These are phyloP conservation scores for Grapholita molesta DNA, from an alignment of 1,140 invertebrate genomes.

Conservation along the genomic window DNA sequence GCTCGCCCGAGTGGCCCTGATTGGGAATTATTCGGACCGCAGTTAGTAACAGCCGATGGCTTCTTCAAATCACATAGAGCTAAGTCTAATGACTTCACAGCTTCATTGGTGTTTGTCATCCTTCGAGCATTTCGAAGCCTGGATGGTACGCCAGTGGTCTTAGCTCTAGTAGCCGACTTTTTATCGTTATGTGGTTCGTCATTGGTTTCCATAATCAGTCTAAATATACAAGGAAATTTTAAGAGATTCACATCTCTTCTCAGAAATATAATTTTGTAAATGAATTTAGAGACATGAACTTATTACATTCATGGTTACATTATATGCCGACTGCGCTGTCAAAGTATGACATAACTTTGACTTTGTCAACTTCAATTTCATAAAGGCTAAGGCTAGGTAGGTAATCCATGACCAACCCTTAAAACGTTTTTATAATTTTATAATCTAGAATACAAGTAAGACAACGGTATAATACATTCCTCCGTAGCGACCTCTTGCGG, in stretches of 20 bases:
- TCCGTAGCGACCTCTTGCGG: background rate
- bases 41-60: slow-evolving; percentile 45
- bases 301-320: too few species aligned
- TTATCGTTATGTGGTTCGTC: slow-evolving; percentile 34
- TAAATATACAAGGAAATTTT: slow-evolving; percentile 36
- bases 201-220: slow-evolving; percentile 46
- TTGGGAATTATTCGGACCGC: slow-evolving; percentile 21
- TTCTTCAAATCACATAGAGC: slow-evolving; percentile 54
- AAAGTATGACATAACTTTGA: background rate
- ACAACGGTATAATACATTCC: too few species aligned
- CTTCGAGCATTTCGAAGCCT: slow-evolving; percentile 48
- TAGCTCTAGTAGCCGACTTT: slow-evolving; percentile 45
- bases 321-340: background rate
- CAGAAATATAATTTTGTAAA: background rate
- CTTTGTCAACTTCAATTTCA: background rate
- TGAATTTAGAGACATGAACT: background rate
- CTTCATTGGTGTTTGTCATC: slow-evolving; percentile 53
- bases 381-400: too few species aligned
- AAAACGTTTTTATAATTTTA: background rate
- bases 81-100: slow-evolving; percentile 48
- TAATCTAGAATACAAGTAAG: too few species aligned
- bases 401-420: background rate
- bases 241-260: background rate
- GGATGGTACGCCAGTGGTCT: slow-evolving; percentile 30
- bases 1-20: slow-evolving; percentile 22